Conservation (phyloP, 2,113 vertebrate species). For the Stigmatopora nigra region DNA sequence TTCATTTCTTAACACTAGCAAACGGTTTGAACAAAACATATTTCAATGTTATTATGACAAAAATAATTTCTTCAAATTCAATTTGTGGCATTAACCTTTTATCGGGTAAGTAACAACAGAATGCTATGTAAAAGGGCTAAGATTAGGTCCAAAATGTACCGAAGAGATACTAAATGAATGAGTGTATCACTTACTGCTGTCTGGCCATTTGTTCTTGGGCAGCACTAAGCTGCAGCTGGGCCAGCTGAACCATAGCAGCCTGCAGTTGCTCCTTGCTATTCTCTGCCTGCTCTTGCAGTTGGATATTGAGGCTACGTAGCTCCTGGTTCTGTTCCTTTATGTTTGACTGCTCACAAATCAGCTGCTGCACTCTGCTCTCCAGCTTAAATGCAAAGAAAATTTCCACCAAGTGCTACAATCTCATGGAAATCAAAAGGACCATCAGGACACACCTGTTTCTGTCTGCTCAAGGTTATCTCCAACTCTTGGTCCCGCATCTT, state of each 20-base stretch:
- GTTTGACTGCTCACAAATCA: conserved; percentile 72
- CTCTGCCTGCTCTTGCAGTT: conserved; percentile 81
- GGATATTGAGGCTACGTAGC: conserved; percentile 70
- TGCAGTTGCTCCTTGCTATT: conserved; percentile 77
- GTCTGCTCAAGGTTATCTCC: conserved; percentile 72
- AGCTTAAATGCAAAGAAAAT: conserved; percentile 65
- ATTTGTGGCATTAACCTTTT: neutral
- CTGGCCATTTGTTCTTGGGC: conserved; percentile 69
- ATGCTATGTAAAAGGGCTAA: too few species aligned
- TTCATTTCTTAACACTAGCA: neutral
- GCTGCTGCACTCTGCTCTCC: conserved; percentile 73
- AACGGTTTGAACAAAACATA: neutral
- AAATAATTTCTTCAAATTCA: neutral
- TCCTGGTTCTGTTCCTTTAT: conserved; percentile 73
- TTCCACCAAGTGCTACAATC: neutral
- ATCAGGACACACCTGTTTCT: conserved; percentile 74
- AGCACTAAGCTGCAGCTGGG: conserved; percentile 64
- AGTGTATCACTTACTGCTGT: conserved; percentile 34
- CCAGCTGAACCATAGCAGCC: conserved; percentile 63
- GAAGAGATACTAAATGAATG: neutral
- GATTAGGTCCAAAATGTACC: neutral
- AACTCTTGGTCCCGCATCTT: conserved; percentile 80
- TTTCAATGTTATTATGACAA: neutral
- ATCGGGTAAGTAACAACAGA: too few species aligned
- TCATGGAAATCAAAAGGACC: neutral